A percentile compares a stretch with the other conserved stretches of the same genome.
These are phyloP conservation scores for Phrixothrix hirtus DNA, from an alignment of 2,888 invertebrate species.

Conservation along the genomic window DNA sequence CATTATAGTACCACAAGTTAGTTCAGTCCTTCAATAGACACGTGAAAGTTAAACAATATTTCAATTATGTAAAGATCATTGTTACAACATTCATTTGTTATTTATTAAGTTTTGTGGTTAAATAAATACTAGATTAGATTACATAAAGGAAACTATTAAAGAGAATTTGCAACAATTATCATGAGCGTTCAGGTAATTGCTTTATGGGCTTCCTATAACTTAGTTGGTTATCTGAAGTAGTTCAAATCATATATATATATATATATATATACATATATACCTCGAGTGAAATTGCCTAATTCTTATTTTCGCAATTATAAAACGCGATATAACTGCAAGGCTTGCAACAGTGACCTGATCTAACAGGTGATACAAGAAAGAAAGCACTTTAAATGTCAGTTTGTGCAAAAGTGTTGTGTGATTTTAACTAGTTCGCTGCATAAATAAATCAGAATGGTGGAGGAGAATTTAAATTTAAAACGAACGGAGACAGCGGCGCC, in stretches of 20 bases:
- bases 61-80: not conserved
- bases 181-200: not conserved
- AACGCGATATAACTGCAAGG: constrained; percentile 14
- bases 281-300: constrained; percentile 10
- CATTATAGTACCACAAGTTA: too few species aligned
- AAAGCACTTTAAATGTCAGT: constrained; percentile 12
- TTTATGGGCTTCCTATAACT: not conserved
- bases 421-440: not conserved
- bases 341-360: constrained; percentile 14
- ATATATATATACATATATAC: too few species aligned
- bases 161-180: not conserved
- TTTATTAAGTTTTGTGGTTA: not conserved
- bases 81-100: not conserved
- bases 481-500: too few species aligned
- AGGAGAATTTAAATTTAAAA: constrained; percentile 32
- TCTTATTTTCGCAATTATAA: constrained; percentile 11
- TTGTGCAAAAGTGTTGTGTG: constrained; percentile 11
- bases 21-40: not conserved
- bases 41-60: not conserved
- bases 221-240: not conserved
- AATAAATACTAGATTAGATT: not conserved
- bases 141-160: not conserved
- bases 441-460: not conserved
- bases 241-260: too few species aligned
- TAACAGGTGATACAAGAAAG: constrained; percentile 15